Conservation (phyloP, 2,113 vertebrate species). For the Lampris incognitus region DNA sequence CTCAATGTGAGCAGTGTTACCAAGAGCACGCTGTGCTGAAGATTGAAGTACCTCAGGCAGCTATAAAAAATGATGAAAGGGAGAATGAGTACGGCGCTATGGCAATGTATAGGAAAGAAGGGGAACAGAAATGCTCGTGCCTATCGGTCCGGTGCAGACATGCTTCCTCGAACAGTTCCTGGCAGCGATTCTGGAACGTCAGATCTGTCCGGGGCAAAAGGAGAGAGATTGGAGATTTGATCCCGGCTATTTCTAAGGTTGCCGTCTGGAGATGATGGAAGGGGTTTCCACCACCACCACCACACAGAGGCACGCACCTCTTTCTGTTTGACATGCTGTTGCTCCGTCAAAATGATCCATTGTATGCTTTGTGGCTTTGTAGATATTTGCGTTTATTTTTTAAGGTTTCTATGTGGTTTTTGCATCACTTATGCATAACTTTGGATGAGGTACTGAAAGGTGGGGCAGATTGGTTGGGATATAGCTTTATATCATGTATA, state of each 20-base stretch:
- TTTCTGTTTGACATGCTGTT: constrained; percentile 22
- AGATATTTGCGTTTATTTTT: constrained; percentile 7
- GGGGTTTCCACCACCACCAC: constrained; percentile 64
- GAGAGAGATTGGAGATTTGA: constrained; percentile 64
- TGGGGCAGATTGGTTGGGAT: constrained; percentile 2
- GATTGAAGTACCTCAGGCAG: constrained; percentile 49
- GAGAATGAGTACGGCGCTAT: constrained; percentile 17
- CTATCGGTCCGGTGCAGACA: constrained; percentile 45
- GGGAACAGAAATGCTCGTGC: constrained; percentile 36
- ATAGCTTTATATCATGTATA: not conserved
- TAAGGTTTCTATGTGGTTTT: constrained; percentile 5
- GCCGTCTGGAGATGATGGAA: constrained; percentile 65
- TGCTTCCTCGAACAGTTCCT: constrained; percentile 68
- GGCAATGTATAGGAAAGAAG: constrained; percentile 24
- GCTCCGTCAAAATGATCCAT: constrained; percentile 8
- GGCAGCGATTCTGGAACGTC: constrained; percentile 51
- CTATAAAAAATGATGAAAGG: not conserved
- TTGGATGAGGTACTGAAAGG: constrained; percentile 25
- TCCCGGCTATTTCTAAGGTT: constrained; percentile 51
- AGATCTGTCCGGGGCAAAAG: constrained; percentile 51
- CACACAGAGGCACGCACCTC: constrained; percentile 38
- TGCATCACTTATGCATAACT: constrained; percentile 10
- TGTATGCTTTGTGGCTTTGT: constrained; percentile 20
- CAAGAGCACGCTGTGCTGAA: constrained; percentile 28
- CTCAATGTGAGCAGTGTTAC: constrained; percentile 42